These are phyloP conservation scores for Anoura caudifer DNA, from an alignment of 2,113 vertebrate genomes.

Conservation along the genomic window DNA sequence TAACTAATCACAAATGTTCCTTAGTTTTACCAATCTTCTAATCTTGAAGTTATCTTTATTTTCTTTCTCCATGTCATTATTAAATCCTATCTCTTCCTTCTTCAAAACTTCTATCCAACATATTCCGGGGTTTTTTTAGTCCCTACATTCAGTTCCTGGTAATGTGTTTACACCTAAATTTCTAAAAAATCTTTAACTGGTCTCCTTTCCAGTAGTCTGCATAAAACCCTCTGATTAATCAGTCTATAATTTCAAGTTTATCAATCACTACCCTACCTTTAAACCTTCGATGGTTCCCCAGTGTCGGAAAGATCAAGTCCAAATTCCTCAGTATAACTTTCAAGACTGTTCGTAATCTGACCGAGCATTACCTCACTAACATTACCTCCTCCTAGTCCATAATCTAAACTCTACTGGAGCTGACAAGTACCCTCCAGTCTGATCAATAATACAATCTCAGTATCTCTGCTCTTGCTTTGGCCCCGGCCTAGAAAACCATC, in stretches of 20 bases:
- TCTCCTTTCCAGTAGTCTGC: neutral
- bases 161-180: neutral
- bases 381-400: slow-evolving; percentile 5
- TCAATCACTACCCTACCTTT: slow-evolving; percentile 11
- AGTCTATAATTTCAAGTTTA: neutral
- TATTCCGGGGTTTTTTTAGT: neutral
- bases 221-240: neutral
- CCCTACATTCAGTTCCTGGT: neutral
- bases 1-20: neutral
- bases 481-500: neutral
- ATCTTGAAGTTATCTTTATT: neutral
- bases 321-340: neutral
- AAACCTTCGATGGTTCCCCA: slow-evolving; percentile 24
- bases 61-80: neutral
- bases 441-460: neutral
- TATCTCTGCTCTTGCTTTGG: neutral
- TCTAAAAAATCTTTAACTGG: neutral
- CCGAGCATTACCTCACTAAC: neutral
- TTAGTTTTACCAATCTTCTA: neutral
- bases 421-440: neutral
- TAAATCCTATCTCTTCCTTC: neutral
- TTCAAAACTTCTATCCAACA: slow-evolving; percentile 3
- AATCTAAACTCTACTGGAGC: neutral
- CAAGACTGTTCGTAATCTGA: slow-evolving; percentile 1
- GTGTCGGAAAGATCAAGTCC: slow-evolving; percentile 6